Percentiles rank a stretch among this genome's conserved stretches.
phyloP scores from a whole-genome alignment of 1,140 invertebrate genomes.

The Protaetia brevitarsis region DNA sequence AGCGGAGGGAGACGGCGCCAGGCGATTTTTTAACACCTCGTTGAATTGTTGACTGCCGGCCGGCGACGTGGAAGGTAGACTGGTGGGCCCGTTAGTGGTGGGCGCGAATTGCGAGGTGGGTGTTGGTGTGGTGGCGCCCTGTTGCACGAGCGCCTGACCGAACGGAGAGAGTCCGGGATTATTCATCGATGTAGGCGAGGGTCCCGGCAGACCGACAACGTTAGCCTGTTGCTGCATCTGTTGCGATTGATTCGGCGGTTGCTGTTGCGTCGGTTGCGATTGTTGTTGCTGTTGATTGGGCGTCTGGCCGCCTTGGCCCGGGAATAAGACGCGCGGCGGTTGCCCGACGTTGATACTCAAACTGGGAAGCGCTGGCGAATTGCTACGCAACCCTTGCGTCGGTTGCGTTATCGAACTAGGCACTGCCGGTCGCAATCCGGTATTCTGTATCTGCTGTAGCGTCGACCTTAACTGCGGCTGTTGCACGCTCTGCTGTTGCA shows the following conservation, averaged over 20 bases:
- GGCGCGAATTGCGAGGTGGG: constrained; percentile 50
- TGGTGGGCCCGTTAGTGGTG: constrained; percentile 49
- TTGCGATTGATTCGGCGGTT: constrained; percentile 30
- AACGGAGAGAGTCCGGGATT: constrained; percentile 56
- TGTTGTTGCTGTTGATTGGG: constrained; percentile 29
- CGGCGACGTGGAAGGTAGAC: constrained; percentile 54
- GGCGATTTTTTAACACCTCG: constrained; percentile 52
- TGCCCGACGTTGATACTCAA: constrained; percentile 22
- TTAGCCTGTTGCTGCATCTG: constrained; percentile 48
- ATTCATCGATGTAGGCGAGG: constrained; percentile 54
- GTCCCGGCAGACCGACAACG: constrained; percentile 56
- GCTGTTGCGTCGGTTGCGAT: constrained; percentile 17
- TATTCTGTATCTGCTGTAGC: constrained; percentile 30
- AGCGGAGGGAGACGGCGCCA: constrained; percentile 49
- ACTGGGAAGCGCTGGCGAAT: constrained; percentile 37
- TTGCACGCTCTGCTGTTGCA: constrained; percentile 46
- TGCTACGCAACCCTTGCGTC: constrained; percentile 32
- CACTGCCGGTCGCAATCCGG: constrained; percentile 32
- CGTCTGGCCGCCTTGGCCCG: constrained; percentile 19
- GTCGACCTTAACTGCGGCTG: constrained; percentile 48
- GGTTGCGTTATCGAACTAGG: constrained; percentile 27
- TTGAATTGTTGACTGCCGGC: constrained; percentile 51
- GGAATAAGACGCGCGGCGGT: constrained; percentile 39
- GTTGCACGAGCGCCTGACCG: constrained; percentile 51
- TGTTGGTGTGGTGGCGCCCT: constrained; percentile 35